A percentile compares a stretch with the other conserved stretches of the same genome.
These are phyloP conservation scores for Nephila pilipes DNA, from an alignment of 1,140 invertebrate genomes.

Conservation along the genomic window DNA sequence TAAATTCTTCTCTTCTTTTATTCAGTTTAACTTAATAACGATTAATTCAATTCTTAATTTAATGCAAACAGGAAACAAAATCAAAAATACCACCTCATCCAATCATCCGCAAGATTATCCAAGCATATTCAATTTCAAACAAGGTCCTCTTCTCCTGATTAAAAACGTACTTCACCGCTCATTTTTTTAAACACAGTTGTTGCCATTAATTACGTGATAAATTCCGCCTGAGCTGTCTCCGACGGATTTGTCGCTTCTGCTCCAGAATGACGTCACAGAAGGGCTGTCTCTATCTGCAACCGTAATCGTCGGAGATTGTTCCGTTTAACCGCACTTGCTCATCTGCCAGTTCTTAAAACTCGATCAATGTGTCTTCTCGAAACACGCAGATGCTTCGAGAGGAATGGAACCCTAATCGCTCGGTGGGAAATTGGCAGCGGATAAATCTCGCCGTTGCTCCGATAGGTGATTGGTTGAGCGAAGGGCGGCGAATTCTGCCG, in stretches of 20 bases:
- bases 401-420: conserved; percentile 16
- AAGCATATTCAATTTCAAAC: too few relatives aligned
- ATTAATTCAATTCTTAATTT: too few relatives aligned
- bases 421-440: conserved; percentile 3
- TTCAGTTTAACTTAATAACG: too few relatives aligned
- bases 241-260: background rate
- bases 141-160: too few relatives aligned
- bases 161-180: too few relatives aligned
- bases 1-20: too few relatives aligned
- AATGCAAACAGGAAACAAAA: too few relatives aligned
- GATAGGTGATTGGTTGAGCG: conserved; percentile 13
- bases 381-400: background rate
- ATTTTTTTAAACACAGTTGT: too few relatives aligned
- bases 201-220: background rate
- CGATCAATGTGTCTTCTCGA: background rate
- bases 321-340: conserved; percentile 20
- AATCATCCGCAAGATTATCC: too few relatives aligned
- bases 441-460: background rate
- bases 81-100: too few relatives aligned
- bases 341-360: conserved; percentile 27
- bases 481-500: background rate
- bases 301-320: conserved; percentile 29
- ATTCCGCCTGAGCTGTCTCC: background rate
- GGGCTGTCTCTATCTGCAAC: background rate
- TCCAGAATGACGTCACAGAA: background rate